Evolutionary conservation across 2,797 vertebrate genomes (phyloP), one percentile per base, ranked within the genome.

Genomic region (Crenichthys baileyi): DNA sequence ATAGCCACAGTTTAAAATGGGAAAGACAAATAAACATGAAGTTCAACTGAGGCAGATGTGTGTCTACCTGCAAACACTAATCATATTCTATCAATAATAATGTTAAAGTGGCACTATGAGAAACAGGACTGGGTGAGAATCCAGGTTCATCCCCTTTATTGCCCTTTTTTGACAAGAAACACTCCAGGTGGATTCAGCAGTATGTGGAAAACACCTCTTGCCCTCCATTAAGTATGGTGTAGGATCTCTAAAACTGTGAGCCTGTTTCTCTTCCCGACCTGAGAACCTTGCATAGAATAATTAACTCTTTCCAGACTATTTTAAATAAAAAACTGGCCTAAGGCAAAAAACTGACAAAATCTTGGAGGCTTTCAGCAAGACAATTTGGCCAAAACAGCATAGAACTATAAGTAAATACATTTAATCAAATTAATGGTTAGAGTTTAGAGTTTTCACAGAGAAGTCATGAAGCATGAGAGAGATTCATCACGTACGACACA

Each of bases 401-500:
- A n/a, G 22, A 41, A 41, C 18, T 12, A 8, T 3, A 36, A 36
- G 31, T 36, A 11, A 68, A 24, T 44, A 7, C 13, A 7, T 31
- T 9, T 36, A 63, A 68, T 68, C 11, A 44, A 68, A 68, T 7
- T 8, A 18, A 44, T 41, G 41, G 65, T 68, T 7, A n/a, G 5
- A n/a, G 44, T 68, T 41, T 5, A n/a, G 12, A 68, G 15, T 44
- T 13, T 44, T 44, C 39, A 24, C 22, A 41, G 22, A 12, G 11
- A 67, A 1, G 9, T 41, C 36, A 67, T 24, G 63, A 12, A 41
- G 4, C 20, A 39, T 67, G 4, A 22, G 41, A 20, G 24, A 67
- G 85, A 91, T 87, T 67, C 26, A 78, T 84, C 77, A 76, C 73
- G 7, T 68, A 79, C 74, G 77, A 72, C 76, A 67, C 67, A 77